Percentiles rank a stretch among this genome's conserved stretches.
phyloP scores from a whole-genome alignment of 2,888 invertebrate genomes.

The Orthosia gothica region DNA sequence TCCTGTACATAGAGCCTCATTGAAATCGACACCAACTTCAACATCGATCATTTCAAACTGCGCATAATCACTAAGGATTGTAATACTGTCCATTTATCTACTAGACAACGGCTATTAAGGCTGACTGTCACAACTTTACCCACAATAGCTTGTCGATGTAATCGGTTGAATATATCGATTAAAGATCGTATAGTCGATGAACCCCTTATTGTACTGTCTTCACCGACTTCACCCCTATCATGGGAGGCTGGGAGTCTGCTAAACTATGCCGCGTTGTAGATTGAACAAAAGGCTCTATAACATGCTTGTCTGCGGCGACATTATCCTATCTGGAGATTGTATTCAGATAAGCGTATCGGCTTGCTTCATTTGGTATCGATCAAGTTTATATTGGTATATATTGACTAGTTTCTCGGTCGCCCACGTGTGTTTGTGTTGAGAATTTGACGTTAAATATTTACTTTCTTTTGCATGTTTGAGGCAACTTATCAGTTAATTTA shows the following conservation, averaged over 20 bases:
- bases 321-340: constrained; percentile 74
- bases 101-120: constrained; percentile 69
- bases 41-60: constrained; percentile 51
- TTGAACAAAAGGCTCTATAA: constrained; percentile 84
- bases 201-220: constrained; percentile 89
- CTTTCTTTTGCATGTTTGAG: constrained; percentile 1
- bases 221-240: constrained; percentile 86
- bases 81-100: constrained; percentile 60
- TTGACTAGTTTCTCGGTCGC: constrained; percentile 40
- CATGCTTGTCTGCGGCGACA: constrained; percentile 73
- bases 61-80: constrained; percentile 49
- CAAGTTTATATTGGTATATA: constrained; percentile 51
- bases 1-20: constrained; percentile 41
- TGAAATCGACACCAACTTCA: constrained; percentile 46
- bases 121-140: constrained; percentile 76
- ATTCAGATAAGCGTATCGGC: constrained; percentile 60
- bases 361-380: constrained; percentile 62
- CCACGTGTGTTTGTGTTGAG: constrained; percentile 3
- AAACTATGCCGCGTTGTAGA: constrained; percentile 80
- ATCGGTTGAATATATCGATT: constrained; percentile 86
- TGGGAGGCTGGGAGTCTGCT: constrained; percentile 68
- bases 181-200: constrained; percentile 77
- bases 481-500: neutral
- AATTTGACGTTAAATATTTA: neutral
- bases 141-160: constrained; percentile 83